phyloP scores from a whole-genome alignment of 2,888 invertebrate species.

The Limnephilus auricula region DNA sequence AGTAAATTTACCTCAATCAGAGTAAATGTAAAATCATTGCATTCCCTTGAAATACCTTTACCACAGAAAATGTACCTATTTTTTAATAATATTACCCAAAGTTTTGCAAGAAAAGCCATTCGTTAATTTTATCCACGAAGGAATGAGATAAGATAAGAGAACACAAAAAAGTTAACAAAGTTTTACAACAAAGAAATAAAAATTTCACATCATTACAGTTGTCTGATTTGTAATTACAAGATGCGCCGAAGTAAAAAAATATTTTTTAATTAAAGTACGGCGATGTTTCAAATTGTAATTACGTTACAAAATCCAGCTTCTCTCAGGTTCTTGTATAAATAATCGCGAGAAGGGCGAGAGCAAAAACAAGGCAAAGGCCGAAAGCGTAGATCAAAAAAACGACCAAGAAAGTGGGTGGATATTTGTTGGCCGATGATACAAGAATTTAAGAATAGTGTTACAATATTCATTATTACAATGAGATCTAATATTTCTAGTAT shows the following conservation, averaged over 20 bases:
- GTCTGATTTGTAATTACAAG: background rate
- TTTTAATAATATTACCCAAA: background rate
- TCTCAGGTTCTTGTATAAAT: constrained; percentile 43
- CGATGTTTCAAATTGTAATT: constrained; percentile 23
- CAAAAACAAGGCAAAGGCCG: constrained; percentile 41
- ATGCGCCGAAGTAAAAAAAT: constrained; percentile 2
- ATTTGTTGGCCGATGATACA: background rate
- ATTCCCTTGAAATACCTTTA: background rate
- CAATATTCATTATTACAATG: background rate
- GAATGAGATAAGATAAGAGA: background rate
- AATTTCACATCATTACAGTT: background rate
- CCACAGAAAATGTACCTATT: background rate
- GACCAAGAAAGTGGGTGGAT: constrained; percentile 37
- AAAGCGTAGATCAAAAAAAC: constrained; percentile 31
- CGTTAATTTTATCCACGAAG: background rate
- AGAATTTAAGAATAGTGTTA: background rate
- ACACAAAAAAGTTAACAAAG: background rate
- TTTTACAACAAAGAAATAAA: background rate
- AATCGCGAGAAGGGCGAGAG: constrained; percentile 34
- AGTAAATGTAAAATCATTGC: background rate
- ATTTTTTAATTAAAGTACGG: background rate
- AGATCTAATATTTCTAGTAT: too few species aligned
- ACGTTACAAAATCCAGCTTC: constrained; percentile 42
- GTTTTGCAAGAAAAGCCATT: background rate
- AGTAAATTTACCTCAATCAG: too few species aligned